Percentiles rank a stretch among this genome's conserved stretches.
Conservation (phyloP, 1,140 invertebrate genomes). For the Ips nitidus region DNA sequence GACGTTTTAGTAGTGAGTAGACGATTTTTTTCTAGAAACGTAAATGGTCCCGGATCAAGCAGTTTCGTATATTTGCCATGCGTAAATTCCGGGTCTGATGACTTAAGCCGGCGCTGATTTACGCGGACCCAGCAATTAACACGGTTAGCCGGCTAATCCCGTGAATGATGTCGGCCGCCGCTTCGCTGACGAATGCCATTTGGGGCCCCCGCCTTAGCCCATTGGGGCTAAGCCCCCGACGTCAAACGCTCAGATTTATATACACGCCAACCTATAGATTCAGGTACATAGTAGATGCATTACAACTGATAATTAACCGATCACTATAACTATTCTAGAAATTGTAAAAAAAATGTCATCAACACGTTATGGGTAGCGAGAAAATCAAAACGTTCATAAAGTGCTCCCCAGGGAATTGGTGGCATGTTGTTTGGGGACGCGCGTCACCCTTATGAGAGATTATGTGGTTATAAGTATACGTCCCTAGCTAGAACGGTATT, state of each 20-base stretch:
- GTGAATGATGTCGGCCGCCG: slow-evolving; percentile 52
- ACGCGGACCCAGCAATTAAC: slow-evolving; percentile 52
- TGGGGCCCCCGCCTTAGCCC: slow-evolving; percentile 29
- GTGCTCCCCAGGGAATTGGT: slow-evolving; percentile 27
- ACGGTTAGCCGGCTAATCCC: slow-evolving; percentile 53
- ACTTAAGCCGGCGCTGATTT: slow-evolving; percentile 53
- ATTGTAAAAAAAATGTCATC: too few relatives aligned
- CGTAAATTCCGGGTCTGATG: slow-evolving; percentile 51
- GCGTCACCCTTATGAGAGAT: slow-evolving; percentile 37
- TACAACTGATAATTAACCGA: too few relatives aligned
- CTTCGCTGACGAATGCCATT: slow-evolving; percentile 42
- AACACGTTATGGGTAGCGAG: background rate
- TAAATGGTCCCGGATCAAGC: slow-evolving; percentile 29
- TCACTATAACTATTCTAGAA: too few relatives aligned
- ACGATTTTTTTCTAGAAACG: slow-evolving; percentile 1
- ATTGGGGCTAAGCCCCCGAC: slow-evolving; percentile 25
- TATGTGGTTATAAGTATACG: slow-evolving; percentile 38
- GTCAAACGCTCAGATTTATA: slow-evolving; percentile 31
- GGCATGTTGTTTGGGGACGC: slow-evolving; percentile 33
- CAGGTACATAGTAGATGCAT: background rate
- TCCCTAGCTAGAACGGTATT: slow-evolving; percentile 25
- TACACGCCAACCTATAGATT: slow-evolving; percentile 2
- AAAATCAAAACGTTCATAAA: slow-evolving; percentile 36
- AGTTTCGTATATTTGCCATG: slow-evolving; percentile 38
- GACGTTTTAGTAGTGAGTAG: too few relatives aligned